phyloP scores from a whole-genome alignment of 2,113 vertebrate species.

The Phodopus roborovskii region DNA sequence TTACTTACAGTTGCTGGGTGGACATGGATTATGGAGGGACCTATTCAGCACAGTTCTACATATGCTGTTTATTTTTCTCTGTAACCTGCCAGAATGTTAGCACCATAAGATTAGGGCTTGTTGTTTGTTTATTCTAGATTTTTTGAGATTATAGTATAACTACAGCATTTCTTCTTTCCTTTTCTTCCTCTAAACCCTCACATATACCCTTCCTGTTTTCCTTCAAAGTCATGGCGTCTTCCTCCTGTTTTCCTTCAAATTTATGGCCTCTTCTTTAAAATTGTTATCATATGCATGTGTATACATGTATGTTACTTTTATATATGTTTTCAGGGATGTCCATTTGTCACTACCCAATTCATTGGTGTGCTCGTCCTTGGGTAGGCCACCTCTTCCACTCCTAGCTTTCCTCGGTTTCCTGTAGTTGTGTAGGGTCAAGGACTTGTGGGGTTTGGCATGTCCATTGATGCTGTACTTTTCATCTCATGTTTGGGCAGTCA shows the following conservation, averaged over 20 bases:
- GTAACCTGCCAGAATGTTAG: neutral
- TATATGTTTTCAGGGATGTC: neutral
- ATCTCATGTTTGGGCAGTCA: neutral
- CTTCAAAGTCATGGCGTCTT: neutral
- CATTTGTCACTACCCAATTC: neutral
- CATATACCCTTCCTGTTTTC: neutral
- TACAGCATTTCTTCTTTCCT: neutral
- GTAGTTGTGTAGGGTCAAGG: neutral
- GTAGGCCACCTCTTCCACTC: neutral
- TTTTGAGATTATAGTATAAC: neutral
- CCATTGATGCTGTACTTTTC: neutral
- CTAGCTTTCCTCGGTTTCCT: neutral
- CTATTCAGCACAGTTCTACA: neutral
- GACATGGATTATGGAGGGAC: conserved; percentile 7
- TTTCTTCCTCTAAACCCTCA: neutral
- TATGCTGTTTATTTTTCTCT: conserved; percentile 18
- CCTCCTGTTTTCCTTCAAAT: neutral
- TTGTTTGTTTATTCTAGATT: conserved; percentile 12
- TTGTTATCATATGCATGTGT: neutral
- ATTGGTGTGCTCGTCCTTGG: neutral
- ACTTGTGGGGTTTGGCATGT: neutral
- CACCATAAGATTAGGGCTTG: neutral
- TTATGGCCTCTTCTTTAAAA: neutral
- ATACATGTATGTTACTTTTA: neutral
- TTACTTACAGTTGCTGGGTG: conserved; percentile 9